Conservation (phyloP, 2,888 invertebrate species). For the Diaphora mendica region DNA sequence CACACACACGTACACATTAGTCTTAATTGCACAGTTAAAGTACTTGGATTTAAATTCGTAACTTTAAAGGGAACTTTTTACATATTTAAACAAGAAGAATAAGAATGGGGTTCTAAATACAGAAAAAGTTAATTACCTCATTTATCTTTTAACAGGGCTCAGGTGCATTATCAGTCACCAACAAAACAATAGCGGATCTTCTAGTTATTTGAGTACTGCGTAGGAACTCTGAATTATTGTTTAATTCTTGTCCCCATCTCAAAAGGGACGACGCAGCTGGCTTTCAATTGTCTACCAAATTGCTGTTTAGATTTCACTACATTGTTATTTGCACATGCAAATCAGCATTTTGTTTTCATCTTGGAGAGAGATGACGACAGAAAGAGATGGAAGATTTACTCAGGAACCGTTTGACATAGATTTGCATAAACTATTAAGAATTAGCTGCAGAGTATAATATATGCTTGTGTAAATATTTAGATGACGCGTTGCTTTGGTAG, state of each 20-base stretch:
- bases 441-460: conserved; percentile 74
- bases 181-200: conserved; percentile 19
- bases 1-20: too few relatives aligned
- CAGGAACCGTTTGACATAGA: conserved; percentile 64
- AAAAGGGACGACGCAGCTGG: conserved; percentile 71
- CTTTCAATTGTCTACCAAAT: conserved; percentile 79
- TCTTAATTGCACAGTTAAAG: background rate
- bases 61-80: background rate
- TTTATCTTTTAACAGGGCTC: conserved; percentile 12
- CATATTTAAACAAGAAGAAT: background rate
- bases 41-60: background rate
- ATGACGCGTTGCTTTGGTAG: conserved; percentile 29
- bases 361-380: conserved; percentile 59
- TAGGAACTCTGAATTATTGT: conserved; percentile 77
- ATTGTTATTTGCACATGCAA: conserved; percentile 85
- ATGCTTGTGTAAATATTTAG: conserved; percentile 57
- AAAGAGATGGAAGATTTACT: conserved; percentile 54
- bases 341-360: conserved; percentile 83
- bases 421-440: conserved; percentile 84
- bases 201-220: conserved; percentile 53
- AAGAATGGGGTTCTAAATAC: background rate
- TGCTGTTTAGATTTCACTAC: conserved; percentile 84
- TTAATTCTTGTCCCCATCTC: conserved; percentile 70
- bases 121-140: background rate
- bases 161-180: conserved; percentile 23